Base-by-base conservation (phyloP, 1,140 invertebrate genomes). In the Tetramorium simillimum region DNA sequence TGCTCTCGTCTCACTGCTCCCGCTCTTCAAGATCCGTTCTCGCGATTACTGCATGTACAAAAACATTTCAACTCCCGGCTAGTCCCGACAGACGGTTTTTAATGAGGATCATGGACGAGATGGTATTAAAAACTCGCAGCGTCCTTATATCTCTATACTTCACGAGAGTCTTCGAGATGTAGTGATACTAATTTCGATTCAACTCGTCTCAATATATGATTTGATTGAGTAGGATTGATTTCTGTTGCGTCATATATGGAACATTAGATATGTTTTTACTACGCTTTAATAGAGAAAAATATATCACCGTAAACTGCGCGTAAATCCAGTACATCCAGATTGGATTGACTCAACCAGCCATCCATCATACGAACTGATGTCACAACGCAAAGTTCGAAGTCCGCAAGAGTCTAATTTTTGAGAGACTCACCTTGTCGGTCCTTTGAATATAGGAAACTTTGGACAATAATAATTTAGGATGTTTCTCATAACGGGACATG, bases 21-120 rank as follows among this genome's bases (percentile, higher is more conserved):
- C 12, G 18, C 43, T 85, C 43, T 53, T n/a, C 51, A 53, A 91
- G 89, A 90, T 91, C 40, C 16, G n/a, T 90, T 75, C 76, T 33
- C 46, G 18, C 56, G 89, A 91, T 91, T 88, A 56, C 18, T 12
- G 14, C 33, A 16, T 43, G 65, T 43, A 81, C 58, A 28, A 24
- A 86, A 49, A 78, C 24, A 81, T 58, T 82, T 69, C 85, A 58
- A 33, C n/a, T 73, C 14, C 16, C 28, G 78, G 58, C 63, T 63
- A 72, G 49, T 43, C 33, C 12, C 67, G 75, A 69, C 78, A 67
- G 49, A 18, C n/a, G 53, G 43, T 12, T 67, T 70, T 80, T 89
- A 90, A 85, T 63, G 67, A 89, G 75, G 62, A 12, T 58, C 51
- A 75, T 82, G 37, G 24, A 86, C 56, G 53, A 43, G 72, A 88